Conservation (phyloP, 2,113 vertebrate genomes). For the Myotis lucifugus region DNA sequence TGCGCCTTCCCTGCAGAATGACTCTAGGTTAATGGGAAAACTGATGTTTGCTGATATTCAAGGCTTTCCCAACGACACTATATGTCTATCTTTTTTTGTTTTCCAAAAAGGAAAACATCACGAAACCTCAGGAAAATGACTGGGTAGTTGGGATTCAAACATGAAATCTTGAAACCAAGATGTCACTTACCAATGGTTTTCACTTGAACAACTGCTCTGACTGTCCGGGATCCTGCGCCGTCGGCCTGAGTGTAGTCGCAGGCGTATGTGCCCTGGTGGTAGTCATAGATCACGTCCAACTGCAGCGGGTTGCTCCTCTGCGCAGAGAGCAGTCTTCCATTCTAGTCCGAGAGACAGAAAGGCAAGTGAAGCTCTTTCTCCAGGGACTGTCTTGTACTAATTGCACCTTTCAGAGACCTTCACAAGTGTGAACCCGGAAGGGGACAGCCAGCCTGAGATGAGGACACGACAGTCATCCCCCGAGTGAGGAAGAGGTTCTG, state of each 20-base stretch:
- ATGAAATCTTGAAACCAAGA: background rate
- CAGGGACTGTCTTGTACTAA: background rate
- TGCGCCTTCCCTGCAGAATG: background rate
- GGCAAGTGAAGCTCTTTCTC: background rate
- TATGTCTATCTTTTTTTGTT: background rate
- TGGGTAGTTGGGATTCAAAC: background rate
- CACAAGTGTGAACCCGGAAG: background rate
- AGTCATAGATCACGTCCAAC: constrained; percentile 67
- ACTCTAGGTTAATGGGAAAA: background rate
- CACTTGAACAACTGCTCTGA: constrained; percentile 85
- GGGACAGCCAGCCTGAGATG: background rate
- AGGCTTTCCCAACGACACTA: background rate
- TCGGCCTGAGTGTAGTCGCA: constrained; percentile 86
- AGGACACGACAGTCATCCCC: rapidly evolving
- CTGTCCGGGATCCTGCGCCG: constrained; percentile 80
- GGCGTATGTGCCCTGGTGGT: constrained; percentile 83
- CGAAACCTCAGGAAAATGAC: background rate
- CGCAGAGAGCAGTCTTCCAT: constrained; percentile 75
- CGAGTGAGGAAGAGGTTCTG: background rate
- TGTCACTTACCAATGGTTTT: constrained; percentile 81
- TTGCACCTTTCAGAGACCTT: background rate
- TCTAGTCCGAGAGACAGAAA: constrained; percentile 70
- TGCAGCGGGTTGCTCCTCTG: constrained; percentile 69
- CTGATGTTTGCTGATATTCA: background rate
- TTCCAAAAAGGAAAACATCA: background rate